Evolutionary conservation across 2,888 invertebrate genomes (phyloP).

Genomic region (Metellina segmentata): DNA sequence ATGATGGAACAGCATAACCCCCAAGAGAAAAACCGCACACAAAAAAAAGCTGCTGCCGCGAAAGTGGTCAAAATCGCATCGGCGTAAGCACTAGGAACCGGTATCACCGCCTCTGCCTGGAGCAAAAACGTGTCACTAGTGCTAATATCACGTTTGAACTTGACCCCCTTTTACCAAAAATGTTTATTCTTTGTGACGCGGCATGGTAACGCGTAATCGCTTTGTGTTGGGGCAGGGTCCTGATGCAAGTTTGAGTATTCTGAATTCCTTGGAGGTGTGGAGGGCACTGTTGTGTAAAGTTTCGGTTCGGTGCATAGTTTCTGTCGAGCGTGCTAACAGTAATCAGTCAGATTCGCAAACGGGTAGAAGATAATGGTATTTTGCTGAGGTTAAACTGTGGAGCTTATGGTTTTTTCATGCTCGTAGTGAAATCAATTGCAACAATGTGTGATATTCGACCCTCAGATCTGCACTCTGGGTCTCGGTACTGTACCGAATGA

Average conservation of each 20-base stretch:
- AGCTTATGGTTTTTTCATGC: too few relatives aligned
- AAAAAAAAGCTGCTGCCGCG: background rate
- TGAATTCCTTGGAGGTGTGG: background rate
- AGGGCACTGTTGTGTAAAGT: background rate
- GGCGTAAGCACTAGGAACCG: constrained; percentile 7
- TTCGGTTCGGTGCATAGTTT: too few relatives aligned
- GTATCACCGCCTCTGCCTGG: constrained; percentile 22
- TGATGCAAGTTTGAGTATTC: background rate
- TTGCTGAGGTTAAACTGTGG: too few relatives aligned
- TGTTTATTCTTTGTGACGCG: constrained; percentile 25
- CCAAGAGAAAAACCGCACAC: background rate
- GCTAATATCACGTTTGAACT: constrained; percentile 54
- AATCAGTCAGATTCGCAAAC: too few relatives aligned
- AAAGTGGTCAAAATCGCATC: constrained; percentile 15
- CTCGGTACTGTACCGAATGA: too few relatives aligned
- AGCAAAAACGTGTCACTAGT: constrained; percentile 37
- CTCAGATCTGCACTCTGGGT: too few relatives aligned
- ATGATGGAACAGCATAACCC: constrained; percentile 25
- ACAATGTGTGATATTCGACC: too few relatives aligned
- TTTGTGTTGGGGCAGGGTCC: background rate
- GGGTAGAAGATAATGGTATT: too few relatives aligned
- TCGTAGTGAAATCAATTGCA: too few relatives aligned
- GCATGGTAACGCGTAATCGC: background rate
- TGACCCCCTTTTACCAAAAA: constrained; percentile 37
- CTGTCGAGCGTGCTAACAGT: too few relatives aligned